Percentiles rank a stretch among this genome's conserved stretches.
phyloP scores from a whole-genome alignment of 2,797 vertebrate species.

The Muscicapa comitata region DNA sequence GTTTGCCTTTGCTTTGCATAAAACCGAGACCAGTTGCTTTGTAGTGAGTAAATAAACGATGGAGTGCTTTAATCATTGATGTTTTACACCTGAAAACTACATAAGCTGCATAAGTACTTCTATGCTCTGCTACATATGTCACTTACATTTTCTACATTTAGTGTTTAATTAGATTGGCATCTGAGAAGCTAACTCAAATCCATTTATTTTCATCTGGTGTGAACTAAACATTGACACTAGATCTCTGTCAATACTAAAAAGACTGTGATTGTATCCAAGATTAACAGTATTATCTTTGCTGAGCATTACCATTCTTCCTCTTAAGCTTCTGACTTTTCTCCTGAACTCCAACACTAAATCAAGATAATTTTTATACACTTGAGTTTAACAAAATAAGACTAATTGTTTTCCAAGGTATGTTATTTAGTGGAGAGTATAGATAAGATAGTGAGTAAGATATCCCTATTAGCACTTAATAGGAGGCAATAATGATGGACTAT shows the following conservation, averaged over 20 bases:
- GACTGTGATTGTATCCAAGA: background rate
- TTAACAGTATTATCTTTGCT: background rate
- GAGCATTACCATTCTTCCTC: background rate
- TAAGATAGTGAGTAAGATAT: constrained; percentile 33
- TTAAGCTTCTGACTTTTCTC: background rate
- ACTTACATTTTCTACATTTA: constrained; percentile 52
- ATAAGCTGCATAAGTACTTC: constrained; percentile 54
- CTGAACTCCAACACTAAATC: background rate
- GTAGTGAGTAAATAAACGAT: constrained; percentile 61
- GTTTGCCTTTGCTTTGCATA: constrained; percentile 30
- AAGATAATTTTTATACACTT: background rate
- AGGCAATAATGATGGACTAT: background rate
- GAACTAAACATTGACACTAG: background rate
- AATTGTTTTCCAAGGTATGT: constrained; percentile 24
- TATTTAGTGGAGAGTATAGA: background rate
- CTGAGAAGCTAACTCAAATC: constrained; percentile 13
- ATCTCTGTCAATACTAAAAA: background rate
- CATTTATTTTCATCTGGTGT: constrained; percentile 16
- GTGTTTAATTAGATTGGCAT: constrained; percentile 58
- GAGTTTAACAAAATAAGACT: constrained; percentile 6
- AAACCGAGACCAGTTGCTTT: constrained; percentile 4
- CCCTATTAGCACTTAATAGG: background rate
- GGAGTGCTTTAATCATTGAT: constrained; percentile 56
- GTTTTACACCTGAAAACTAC: constrained; percentile 60
- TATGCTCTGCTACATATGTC: constrained; percentile 52